Base-by-base conservation (phyloP, 2,797 vertebrate species). In the Carapus acus region DNA sequence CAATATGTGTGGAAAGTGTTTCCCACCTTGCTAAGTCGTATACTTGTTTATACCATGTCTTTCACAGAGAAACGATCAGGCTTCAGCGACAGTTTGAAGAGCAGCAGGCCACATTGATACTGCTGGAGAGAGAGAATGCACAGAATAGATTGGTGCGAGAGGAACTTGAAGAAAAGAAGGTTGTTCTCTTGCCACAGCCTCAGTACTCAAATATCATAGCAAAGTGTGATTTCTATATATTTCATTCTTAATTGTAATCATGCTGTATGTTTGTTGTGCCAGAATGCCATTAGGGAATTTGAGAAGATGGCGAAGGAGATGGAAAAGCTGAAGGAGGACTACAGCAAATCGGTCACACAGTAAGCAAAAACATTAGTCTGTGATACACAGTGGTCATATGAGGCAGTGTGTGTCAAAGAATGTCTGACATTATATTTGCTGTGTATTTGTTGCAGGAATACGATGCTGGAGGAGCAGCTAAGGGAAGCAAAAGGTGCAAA, bases 91-190 rank as follows among this genome's bases (percentile, higher is more conserved):
- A 96, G 78, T 87, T 96, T 56, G 92, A 93, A 45, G 90, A 96
- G 74, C 88, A 95, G 76, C 86, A 94, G 45, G 74, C 90, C 64
- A 89, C 86, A 73, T 81, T 94, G 55, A 83, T 86, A 45, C 85
- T 89, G 44, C 78, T 94, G 75, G 90, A 94, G 76, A 91, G 91
- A 50, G 91, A 88, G 45, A 89, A 90, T 1, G 84, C 85, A 39
- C 90, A 95, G 64, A 66, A 92, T 76, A 86, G 89, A 31, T 84
- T 80, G 18, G 33, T 95, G 59, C 89, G 84, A 78, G 84, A 85
- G n/a, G 92, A 96, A 50, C 73, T 98, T 51, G 88, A 94, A 68
- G 90, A 94, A 71, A 94, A 93, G 62, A 92, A 85, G 89, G 95
- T 97, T 19, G 59, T 22, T 1, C 7, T 49, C 7, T 55, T 8